Percentiles rank a stretch among this genome's conserved stretches.
Conservation (phyloP, 2,888 invertebrate genomes). For the Fragum sueziense region DNA sequence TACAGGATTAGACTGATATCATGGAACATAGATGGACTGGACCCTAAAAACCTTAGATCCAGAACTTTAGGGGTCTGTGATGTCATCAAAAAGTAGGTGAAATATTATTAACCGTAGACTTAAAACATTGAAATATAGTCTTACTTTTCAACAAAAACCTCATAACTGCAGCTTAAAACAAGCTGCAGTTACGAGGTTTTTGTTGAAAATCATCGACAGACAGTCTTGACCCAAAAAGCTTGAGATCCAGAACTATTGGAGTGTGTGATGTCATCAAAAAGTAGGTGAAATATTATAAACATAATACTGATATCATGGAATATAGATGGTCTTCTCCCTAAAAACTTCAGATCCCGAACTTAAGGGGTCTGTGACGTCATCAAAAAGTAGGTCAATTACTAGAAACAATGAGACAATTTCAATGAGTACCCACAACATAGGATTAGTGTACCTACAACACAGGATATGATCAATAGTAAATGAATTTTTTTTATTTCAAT, state of each 20-base stretch:
- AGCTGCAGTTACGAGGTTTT: too few relatives aligned
- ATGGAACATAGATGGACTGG: slow-evolving; percentile 86
- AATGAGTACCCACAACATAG: too few relatives aligned
- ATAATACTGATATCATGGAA: slow-evolving; percentile 85
- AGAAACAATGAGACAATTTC: too few relatives aligned
- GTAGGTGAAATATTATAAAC: slow-evolving; percentile 81
- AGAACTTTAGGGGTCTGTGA: slow-evolving; percentile 84
- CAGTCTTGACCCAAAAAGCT: slow-evolving; percentile 84
- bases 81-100: slow-evolving; percentile 83
- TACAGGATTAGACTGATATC: slow-evolving; percentile 83
- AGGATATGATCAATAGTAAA: too few relatives aligned
- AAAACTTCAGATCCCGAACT: slow-evolving; percentile 83
- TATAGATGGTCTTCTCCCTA: slow-evolving; percentile 85
- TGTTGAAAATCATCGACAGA: too few relatives aligned
- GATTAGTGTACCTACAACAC: too few relatives aligned
- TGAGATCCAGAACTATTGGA: slow-evolving; percentile 83
- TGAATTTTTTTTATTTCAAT: slow-evolving; percentile 23
- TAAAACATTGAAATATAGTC: neutral
- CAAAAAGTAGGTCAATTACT: slow-evolving; percentile 82
- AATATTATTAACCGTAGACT: neutral
- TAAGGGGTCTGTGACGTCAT: slow-evolving; percentile 84
- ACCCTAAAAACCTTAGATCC: slow-evolving; percentile 83
- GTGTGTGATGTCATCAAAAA: slow-evolving; percentile 83
- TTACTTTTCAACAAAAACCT: too few relatives aligned
- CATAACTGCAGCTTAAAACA: too few relatives aligned